Base-by-base conservation (phyloP, 2,113 vertebrate species). In the Mesembrinibis cayennensis region DNA sequence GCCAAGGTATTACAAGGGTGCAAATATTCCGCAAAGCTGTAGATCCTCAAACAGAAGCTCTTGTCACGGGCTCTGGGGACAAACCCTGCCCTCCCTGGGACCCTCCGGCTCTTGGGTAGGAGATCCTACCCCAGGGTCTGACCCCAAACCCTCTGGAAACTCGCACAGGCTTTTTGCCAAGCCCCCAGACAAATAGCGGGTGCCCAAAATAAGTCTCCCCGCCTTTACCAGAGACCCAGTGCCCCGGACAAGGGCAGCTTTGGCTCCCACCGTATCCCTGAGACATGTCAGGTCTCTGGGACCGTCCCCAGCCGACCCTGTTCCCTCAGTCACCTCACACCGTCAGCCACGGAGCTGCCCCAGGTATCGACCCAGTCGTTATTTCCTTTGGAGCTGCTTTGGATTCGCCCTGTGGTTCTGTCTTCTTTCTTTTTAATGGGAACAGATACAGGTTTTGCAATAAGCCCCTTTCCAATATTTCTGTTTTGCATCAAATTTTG, bases 341-440 rank as follows among this genome's bases (percentile, higher is more conserved):
- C 6, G 22, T 32, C 2, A 1, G 8, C 16, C 62, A 5, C 2
- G 2, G 77, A 13, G 8, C 67, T 73, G 42, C 29, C 47, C 56
- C 2, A 7, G 13, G 2, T 11, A 15, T 13, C 1, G 1, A 13
- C 4, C 17, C n/a, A 0, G 13, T 6, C 38, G 12, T 26, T 16
- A 4, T 26, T 45, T 50, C 45, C 6, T 53, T 29, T 6, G 42
- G 6, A 58, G 29, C 7, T 0, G 0, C 32, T n/a, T 36, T 11
- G 45, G n/a, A 29, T 71, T 92, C 65, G 15, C 19, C 29, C 42
- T 3, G 36, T 26, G 52, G 9, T 47, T 74, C 67, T 27, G 20
- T 4, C n/a, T 91, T 50, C 11, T 38, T 42, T 53, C 71, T 32
- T 32, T 70, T 42, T n/a, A 25, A 36, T 5, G 32, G 50, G 34